phyloP scores from a whole-genome alignment of 2,797 vertebrate species.

The Ptychadena robeensis region DNA sequence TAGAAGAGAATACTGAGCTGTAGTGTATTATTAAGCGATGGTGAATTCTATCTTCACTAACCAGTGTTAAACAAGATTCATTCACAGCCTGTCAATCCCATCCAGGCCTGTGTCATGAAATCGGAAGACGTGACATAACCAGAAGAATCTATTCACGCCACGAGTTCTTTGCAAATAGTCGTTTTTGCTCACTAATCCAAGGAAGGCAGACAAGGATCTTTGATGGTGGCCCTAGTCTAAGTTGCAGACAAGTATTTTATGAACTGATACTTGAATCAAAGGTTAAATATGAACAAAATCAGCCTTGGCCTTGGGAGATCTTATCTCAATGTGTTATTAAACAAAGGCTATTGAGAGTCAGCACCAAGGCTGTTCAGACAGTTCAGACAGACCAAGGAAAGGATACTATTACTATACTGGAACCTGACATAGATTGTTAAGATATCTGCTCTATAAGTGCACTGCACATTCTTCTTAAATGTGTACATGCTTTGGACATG shows the following conservation, averaged over 20 bases:
- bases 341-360: slow-evolving; percentile 27
- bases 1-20: slow-evolving; percentile 36
- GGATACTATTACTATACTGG: slow-evolving; percentile 2
- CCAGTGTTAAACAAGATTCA: slow-evolving; percentile 52
- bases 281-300: slow-evolving; percentile 37
- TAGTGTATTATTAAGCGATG: slow-evolving; percentile 46
- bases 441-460: neutral
- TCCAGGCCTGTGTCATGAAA: slow-evolving; percentile 38
- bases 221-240: slow-evolving; percentile 9
- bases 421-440: neutral
- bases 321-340: slow-evolving; percentile 32
- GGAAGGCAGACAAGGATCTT: slow-evolving; percentile 1
- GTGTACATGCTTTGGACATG: neutral
- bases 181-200: slow-evolving; percentile 3
- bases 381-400: neutral
- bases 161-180: slow-evolving; percentile 2
- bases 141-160: neutral
- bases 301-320: slow-evolving; percentile 20
- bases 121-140: slow-evolving; percentile 17
- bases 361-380: neutral
- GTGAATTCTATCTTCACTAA: slow-evolving; percentile 50
- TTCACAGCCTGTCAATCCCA: slow-evolving; percentile 48
- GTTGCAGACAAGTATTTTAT: slow-evolving; percentile 34
- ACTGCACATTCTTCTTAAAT: neutral
- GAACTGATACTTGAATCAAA: slow-evolving; percentile 14